These are phyloP conservation scores for Agrochola lota DNA, from an alignment of 2,888 invertebrate species.

Conservation along the genomic window DNA sequence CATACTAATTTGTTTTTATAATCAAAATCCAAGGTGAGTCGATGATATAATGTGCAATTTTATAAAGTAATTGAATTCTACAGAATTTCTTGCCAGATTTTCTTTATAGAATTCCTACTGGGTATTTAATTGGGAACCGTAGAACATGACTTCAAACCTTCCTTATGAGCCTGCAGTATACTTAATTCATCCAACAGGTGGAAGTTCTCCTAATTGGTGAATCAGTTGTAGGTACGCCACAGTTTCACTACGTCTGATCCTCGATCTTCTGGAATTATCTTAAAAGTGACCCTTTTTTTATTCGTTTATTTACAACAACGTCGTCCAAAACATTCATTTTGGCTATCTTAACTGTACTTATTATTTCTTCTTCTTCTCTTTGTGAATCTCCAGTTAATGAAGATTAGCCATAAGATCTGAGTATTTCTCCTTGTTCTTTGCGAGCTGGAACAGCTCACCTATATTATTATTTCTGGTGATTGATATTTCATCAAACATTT, in stretches of 20 bases:
- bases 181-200: neutral
- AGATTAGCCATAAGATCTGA: neutral
- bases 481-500: constrained; percentile 14
- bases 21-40: constrained; percentile 20
- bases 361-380: neutral
- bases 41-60: constrained; percentile 27
- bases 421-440: neutral
- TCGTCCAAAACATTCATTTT: neutral
- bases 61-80: neutral
- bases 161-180: neutral
- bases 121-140: neutral
- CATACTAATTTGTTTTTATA: constrained; percentile 31
- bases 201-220: neutral
- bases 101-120: neutral
- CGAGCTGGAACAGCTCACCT: neutral
- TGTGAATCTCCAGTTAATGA: neutral
- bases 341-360: neutral
- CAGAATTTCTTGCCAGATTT: neutral
- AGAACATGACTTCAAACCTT: neutral
- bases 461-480: neutral
- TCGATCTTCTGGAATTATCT: neutral
- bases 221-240: neutral
- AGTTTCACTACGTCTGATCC: neutral
- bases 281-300: neutral
- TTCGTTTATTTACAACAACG: neutral